These are phyloP conservation scores for Zeugodacus cucurbitae DNA, from an alignment of 1,140 invertebrate species.

Conservation along the genomic window DNA sequence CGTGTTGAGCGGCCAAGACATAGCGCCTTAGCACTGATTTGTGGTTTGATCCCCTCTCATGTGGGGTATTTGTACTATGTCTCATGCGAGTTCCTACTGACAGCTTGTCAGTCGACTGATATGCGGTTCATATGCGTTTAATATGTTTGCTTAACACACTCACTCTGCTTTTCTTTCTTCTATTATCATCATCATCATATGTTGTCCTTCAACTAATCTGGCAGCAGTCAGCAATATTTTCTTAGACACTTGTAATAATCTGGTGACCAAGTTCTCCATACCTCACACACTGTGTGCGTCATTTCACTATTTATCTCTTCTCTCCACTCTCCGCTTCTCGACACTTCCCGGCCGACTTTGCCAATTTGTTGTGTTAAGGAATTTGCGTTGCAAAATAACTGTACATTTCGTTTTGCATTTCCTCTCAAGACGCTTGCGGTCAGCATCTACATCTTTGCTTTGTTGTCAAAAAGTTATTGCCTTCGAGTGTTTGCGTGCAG, in stretches of 20 bases:
- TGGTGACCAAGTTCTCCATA: neutral
- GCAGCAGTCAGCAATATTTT: slow-evolving; percentile 29
- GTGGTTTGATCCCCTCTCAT: neutral
- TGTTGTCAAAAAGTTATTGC: slow-evolving; percentile 17
- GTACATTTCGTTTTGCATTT: slow-evolving; percentile 29
- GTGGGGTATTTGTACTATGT: neutral
- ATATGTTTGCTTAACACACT: neutral
- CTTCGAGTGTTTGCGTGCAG: neutral
- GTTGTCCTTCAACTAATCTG: slow-evolving; percentile 31
- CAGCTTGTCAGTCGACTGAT: slow-evolving; percentile 34
- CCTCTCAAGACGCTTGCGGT: slow-evolving; percentile 36
- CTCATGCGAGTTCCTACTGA: neutral
- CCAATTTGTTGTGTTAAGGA: slow-evolving; percentile 16
- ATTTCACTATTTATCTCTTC: too few relatives aligned
- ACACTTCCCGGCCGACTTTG: neutral
- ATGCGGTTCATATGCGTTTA: slow-evolving; percentile 42
- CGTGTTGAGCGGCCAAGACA: neutral
- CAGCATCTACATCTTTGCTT: slow-evolving; percentile 2
- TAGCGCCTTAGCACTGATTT: neutral
- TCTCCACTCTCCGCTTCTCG: neutral
- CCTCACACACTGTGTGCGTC: neutral
- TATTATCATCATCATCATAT: slow-evolving; percentile 9
- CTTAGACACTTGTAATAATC: slow-evolving; percentile 23
- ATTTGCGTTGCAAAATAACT: slow-evolving; percentile 17
- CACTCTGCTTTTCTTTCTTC: neutral